Base-by-base conservation (phyloP, 2,888 invertebrate genomes). In the Acronicta leporina region DNA sequence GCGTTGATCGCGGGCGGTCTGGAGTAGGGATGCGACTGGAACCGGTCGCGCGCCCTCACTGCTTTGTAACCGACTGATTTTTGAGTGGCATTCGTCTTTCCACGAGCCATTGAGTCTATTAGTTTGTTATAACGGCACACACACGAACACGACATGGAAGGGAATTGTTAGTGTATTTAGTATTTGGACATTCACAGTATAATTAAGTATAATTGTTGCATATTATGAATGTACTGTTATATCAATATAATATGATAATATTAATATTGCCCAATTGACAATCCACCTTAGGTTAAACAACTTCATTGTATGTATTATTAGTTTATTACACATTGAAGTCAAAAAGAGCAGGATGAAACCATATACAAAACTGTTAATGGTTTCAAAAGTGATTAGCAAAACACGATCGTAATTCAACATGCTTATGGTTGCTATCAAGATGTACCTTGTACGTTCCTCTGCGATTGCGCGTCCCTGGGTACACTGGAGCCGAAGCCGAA, bases 11-110 rank as follows among this genome's bases (percentile, higher is more conserved):
- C 61, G 5, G 74, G 63, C 0, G 92, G 89, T 14, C 93, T 77
- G 16, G 88, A 77, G 84, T 94, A 94, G 0, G 94, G 93, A 42
- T 93, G 93, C 15, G 79, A 74, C 77, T 87, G 87, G 40, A 84
- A 63, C 15, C 93, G 74, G 52, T 92, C 92, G 5, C 93, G 74
- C 67, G 87, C 86, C 2, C 92, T 81, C 64, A 92, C 89, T 76
- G 93, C 87, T 91, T 94, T 94, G 67, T 81, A 93, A 89, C 93
- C 93, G 56, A 93, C 92, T 88, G 91, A 83, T 68, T 81, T 92
- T 85, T 92, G 87, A 89, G 84, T 89, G 70, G 83, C 67, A 79
- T 79, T 81, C 56, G 73, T 58, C 75, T 84, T 87, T 57, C 71
- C 66, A 20, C 82, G 80, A 62, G 57, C 69, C 66, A 54, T 65